A percentile compares a stretch with the other conserved stretches of the same genome.
phyloP scores from a whole-genome alignment of 2,888 invertebrate genomes.

The Drosophila kambysellisi region DNA sequence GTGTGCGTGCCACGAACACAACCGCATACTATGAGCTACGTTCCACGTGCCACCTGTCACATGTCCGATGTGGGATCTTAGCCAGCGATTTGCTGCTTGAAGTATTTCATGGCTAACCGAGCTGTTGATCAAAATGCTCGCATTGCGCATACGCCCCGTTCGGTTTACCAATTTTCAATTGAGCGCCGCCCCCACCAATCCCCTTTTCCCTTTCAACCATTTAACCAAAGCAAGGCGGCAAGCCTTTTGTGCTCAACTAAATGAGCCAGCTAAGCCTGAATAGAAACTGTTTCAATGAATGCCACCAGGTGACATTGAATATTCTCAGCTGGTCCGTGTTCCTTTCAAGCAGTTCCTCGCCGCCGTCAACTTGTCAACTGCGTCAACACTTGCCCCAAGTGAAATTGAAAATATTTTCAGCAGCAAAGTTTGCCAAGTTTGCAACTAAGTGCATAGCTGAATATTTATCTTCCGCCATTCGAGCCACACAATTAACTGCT shows the following conservation, averaged over 20 bases:
- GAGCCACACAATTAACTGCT: constrained; percentile 28
- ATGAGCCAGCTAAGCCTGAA: neutral
- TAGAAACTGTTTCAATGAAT: neutral
- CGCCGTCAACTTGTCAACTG: constrained; percentile 27
- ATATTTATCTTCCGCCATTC: constrained; percentile 26
- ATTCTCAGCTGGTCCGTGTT: constrained; percentile 27
- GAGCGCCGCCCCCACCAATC: neutral
- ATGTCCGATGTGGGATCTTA: constrained; percentile 3
- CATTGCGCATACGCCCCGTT: constrained; percentile 52
- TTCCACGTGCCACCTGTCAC: constrained; percentile 16
- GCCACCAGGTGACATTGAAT: constrained; percentile 10
- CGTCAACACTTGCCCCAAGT: constrained; percentile 52
- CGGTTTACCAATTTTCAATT: neutral
- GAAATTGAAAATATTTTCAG: constrained; percentile 43
- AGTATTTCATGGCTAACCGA: constrained; percentile 1
- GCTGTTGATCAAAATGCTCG: constrained; percentile 34
- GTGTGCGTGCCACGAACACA: neutral
- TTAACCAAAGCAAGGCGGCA: neutral
- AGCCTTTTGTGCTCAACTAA: constrained; percentile 1
- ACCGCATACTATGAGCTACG: constrained; percentile 7
- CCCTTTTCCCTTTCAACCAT: neutral
- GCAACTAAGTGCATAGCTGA: constrained; percentile 1
- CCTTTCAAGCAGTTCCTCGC: constrained; percentile 37
- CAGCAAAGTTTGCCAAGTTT: constrained; percentile 25
- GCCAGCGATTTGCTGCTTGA: neutral